Evolutionary conservation across 2,113 vertebrate genomes (phyloP), one percentile per base, ranked within the genome.

Genomic region (Peromyscus maniculatus): DNA sequence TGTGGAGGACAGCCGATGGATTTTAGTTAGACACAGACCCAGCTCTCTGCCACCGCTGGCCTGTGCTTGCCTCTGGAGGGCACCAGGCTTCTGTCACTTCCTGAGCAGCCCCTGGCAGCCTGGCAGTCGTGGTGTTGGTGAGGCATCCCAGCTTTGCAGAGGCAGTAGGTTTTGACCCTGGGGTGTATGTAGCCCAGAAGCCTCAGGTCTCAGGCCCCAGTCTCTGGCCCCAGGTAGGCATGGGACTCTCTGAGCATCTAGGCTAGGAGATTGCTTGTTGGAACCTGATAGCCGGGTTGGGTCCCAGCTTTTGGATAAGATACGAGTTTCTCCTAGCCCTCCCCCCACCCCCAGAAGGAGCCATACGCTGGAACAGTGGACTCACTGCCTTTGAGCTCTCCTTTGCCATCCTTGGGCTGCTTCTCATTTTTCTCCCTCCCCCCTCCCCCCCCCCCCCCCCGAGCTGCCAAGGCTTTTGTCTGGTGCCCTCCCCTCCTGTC

Each of bases 381-480:
- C n/a, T 87, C 80, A 57, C 9, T 59, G 71, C 43, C 77, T 57
- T 24, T 59, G 2, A 12, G 11, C 36, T 75, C 3, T 82, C 7
- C 2, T 62, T 5, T 36, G 36, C 62, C 28, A 22, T 31, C 28
- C 36, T 57, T 94, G 64, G 66, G 71, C 57, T n/a, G 59, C 46
- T n/a, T 16, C n/a, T n/a, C 1, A 0, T 43, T 36, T 91, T 24
- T 49, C 72, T 49, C 39, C 3, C 28, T n/a, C 64, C 26, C 3
- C 43, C 39, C 39, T 43, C 16, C 46, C 31, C 57, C 55, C 49
- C 43, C 43, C n/a, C 26, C 86, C 43, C 21, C n/a, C n/a, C 77
- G 31, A 52, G 66, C 91, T 89, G 91, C 89, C 86, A 62, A 87
- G 52, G 52, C 22, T 75, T 75, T 71, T 36, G 33, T 88, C 91